Base-by-base conservation (phyloP, 2,888 invertebrate genomes). In the Hemithea aestivaria region DNA sequence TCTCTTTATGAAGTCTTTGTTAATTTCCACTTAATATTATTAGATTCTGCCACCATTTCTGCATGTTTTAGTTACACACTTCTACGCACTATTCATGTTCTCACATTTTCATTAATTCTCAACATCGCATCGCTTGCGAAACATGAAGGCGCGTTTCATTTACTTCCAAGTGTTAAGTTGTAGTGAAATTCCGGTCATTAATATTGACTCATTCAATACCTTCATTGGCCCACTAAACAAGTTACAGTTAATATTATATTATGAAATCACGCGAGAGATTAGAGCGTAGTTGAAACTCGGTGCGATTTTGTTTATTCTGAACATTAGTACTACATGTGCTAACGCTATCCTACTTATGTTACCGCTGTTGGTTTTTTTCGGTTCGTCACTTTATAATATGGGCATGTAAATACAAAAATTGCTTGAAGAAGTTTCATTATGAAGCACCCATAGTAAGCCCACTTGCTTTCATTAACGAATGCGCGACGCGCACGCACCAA, bases 211-310 rank as follows among this genome's bases (percentile, higher is more conserved):
- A 29, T 57, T 35, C 48, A 58, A 62, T 62, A 60, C 72, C 70
- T 66, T 70, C 67, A 70, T 74, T 62, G 66, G 57, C 55, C 54
- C 60, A 75, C 73, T 69, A 73, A 75, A 74, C 54, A 68, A 52
- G 53, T 61, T 71, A 84, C 84, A 77, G 85, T 82, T 82, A 82
- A 66, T 68, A 60, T 73, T 79, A 69, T 80, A 87, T 85, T 80
- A 82, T 82, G 68, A 81, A 75, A 84, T 84, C 84, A 87, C 85
- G 84, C 59, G 72, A 57, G 62, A 56, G 63, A 69, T 73, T 67
- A 70, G 62, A 50, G 65, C 65, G 61, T 57, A 56, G 53, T 45
- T 42, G 50, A 56, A 36, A 56, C 59, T 58, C 51, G 53, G 53
- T 58, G 43, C 42, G 62, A 82, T 78, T 75, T 47, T 80, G 66